A percentile compares a stretch with the other conserved stretches of the same genome.
Evolutionary conservation across 2,797 vertebrate species (phyloP).

Genomic region (Antennarius maculatus): DNA sequence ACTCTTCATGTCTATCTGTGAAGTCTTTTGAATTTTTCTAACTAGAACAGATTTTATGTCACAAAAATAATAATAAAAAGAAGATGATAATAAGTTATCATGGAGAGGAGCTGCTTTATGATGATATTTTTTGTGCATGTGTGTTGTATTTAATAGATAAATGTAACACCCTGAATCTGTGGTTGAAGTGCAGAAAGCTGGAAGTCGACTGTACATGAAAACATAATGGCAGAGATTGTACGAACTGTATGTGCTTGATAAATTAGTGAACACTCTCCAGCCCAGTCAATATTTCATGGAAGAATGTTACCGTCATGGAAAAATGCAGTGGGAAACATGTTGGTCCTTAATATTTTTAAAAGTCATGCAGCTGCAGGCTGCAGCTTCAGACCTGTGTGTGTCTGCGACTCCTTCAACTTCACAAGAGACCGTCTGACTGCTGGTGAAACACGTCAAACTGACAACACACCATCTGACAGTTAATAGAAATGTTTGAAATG

Average conservation of each 20-base stretch:
- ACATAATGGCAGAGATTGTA: conserved; percentile 4
- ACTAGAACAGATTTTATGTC: neutral
- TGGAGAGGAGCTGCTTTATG: neutral
- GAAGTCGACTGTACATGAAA: conserved; percentile 6
- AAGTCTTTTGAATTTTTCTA: neutral
- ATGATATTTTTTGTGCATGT: neutral
- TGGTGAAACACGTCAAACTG: neutral
- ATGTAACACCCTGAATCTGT: conserved; percentile 7
- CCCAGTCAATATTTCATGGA: conserved; percentile 69
- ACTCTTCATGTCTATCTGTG: neutral
- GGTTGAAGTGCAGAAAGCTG: neutral
- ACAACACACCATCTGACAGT: neutral
- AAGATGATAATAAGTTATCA: no score
- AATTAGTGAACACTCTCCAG: conserved; percentile 55
- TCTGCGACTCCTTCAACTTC: no score
- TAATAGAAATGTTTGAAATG: neutral
- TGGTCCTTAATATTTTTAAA: conserved; percentile 12
- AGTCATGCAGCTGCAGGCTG: neutral
- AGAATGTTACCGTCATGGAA: conserved; percentile 40
- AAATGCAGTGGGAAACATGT: conserved; percentile 51
- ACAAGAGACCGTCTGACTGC: neutral
- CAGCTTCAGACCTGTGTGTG: neutral
- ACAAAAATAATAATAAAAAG: neutral
- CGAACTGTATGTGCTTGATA: conserved; percentile 34
- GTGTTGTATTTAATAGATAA: neutral